These are phyloP conservation scores for Pelobates cultripes DNA, from an alignment of 2,797 vertebrate genomes.

Conservation along the genomic window DNA sequence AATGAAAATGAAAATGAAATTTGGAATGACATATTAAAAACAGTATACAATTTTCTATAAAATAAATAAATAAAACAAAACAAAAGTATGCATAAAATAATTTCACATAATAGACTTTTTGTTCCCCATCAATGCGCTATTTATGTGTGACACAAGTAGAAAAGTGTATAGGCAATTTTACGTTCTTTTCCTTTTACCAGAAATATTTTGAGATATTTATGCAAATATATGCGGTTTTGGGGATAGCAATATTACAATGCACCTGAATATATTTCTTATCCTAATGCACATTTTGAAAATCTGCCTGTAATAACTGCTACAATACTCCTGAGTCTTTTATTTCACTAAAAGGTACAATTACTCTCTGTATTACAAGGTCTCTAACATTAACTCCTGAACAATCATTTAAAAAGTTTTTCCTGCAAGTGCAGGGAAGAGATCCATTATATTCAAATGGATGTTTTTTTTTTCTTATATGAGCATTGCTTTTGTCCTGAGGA, in stretches of 20 bases:
- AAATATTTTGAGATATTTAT: slow-evolving; percentile 64
- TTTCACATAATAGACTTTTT: not conserved
- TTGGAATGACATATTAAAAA: no score
- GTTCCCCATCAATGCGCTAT: not conserved
- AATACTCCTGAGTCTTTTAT: slow-evolving; percentile 50
- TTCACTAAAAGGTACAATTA: slow-evolving; percentile 58
- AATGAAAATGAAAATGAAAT: no score
- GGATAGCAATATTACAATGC: slow-evolving; percentile 56
- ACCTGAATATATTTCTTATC: slow-evolving; percentile 63
- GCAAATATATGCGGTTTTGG: slow-evolving; percentile 63
- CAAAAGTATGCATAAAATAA: not conserved
- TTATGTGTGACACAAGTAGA: slow-evolving; percentile 1
- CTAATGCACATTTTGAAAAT: slow-evolving; percentile 67
- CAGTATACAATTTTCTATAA: not conserved
- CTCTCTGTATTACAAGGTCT: slow-evolving; percentile 59
- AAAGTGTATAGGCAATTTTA: slow-evolving; percentile 13
- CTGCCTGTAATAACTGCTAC: slow-evolving; percentile 56
- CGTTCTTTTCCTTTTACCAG: slow-evolving; percentile 31
- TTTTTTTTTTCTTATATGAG: no score
- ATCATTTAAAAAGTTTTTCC: no score
- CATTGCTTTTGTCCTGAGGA: no score
- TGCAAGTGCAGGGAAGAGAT: no score
- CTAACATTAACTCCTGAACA: no score
- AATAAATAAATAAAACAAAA: not conserved
- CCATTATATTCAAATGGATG: no score